Conservation (phyloP, 2,113 vertebrate genomes). For the Reinhardtius hippoglossoides region DNA sequence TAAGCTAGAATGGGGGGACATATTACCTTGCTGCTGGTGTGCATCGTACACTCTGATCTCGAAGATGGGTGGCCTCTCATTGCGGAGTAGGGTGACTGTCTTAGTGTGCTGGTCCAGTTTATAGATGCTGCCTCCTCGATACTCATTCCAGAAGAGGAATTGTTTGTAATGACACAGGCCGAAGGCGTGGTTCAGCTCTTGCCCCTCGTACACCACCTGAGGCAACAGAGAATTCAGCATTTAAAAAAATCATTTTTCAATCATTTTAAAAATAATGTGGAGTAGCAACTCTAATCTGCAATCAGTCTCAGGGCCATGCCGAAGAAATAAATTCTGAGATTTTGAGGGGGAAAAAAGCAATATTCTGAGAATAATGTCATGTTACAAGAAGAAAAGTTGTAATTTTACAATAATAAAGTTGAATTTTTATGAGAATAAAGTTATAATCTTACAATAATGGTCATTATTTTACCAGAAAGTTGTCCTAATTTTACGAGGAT, state of each 20-base stretch:
- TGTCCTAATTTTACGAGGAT: no score
- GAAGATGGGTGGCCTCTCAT: conserved; percentile 94
- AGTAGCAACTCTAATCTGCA: neutral
- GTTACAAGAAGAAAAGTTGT: no score
- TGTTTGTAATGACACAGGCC: conserved; percentile 94
- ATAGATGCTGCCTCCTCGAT: conserved; percentile 94
- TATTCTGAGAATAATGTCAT: no score
- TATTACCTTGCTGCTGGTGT: conserved; percentile 93
- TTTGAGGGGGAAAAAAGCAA: no score
- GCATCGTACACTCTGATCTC: conserved; percentile 98
- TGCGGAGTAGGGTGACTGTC: conserved; percentile 90
- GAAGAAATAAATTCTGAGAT: no score
- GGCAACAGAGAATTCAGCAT: neutral
- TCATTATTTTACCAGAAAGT: no score
- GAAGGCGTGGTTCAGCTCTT: conserved; percentile 93
- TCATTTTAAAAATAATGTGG: neutral
- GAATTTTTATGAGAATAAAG: no score
- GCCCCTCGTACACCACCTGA: conserved; percentile 93
- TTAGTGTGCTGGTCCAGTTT: conserved; percentile 89
- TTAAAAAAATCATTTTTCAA: no score
- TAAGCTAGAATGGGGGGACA: neutral
- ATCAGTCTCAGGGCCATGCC: no score
- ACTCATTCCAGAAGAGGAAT: conserved; percentile 97
- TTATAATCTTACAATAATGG: no score
- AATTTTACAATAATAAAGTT: no score